Conservation (phyloP, 2,797 vertebrate genomes). For the Acanthornis magna region DNA sequence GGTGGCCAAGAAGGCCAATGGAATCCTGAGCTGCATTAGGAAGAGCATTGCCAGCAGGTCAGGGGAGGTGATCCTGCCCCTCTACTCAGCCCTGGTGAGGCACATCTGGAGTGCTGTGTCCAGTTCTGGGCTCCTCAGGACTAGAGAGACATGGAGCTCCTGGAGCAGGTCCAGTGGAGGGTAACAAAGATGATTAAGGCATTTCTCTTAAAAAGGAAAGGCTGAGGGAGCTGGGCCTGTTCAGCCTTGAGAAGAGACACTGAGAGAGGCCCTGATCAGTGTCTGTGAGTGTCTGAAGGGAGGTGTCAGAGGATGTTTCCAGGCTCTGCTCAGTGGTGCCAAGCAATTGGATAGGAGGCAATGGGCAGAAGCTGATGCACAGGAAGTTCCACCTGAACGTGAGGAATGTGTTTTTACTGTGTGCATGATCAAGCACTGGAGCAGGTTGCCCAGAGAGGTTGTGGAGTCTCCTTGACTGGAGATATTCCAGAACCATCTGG, state of each 20-base stretch:
- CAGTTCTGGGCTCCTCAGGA: neutral
- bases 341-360: neutral
- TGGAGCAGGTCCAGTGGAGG: neutral
- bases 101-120: neutral
- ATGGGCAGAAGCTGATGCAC: neutral
- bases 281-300: neutral
- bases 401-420: neutral
- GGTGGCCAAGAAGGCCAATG: neutral
- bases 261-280: neutral
- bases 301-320: neutral
- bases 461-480: neutral
- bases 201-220: neutral
- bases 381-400: neutral
- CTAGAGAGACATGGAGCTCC: neutral
- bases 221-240: neutral
- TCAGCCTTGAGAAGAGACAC: neutral
- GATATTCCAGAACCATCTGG: accelerated
- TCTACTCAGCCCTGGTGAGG: neutral
- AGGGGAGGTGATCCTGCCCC: neutral
- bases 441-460: accelerated
- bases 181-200: neutral
- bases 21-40: neutral
- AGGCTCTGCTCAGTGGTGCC: neutral
- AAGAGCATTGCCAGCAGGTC: accelerated
- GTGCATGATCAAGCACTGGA: no score